These are phyloP conservation scores for Napeogenes inachia DNA, from an alignment of 2,888 invertebrate genomes.

Conservation along the genomic window DNA sequence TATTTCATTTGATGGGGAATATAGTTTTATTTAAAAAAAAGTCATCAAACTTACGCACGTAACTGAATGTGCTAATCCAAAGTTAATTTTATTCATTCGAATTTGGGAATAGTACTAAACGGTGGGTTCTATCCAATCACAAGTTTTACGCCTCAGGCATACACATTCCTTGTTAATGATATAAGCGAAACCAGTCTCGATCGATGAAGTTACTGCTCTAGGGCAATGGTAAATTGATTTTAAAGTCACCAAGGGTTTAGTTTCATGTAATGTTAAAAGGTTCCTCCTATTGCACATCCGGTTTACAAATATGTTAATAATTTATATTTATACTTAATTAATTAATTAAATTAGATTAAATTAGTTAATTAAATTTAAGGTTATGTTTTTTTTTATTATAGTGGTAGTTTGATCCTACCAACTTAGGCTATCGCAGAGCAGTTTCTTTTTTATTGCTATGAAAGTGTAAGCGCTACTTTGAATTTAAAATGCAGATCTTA, in stretches of 20 bases:
- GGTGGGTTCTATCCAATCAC: constrained; percentile 4
- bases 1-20: too few relatives aligned
- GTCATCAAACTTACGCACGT: background rate
- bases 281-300: background rate
- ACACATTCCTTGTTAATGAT: constrained; percentile 7
- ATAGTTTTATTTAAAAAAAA: background rate
- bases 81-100: background rate
- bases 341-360: too few relatives aligned
- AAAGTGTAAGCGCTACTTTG: too few relatives aligned
- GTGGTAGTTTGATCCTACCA: too few relatives aligned
- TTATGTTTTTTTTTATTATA: too few relatives aligned
- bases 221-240: constrained; percentile 20
- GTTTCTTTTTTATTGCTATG: too few relatives aligned
- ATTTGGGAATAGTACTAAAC: background rate
- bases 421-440: too few relatives aligned
- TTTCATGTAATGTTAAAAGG: background rate
- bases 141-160: constrained; percentile 2
- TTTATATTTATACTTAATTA: too few relatives aligned
- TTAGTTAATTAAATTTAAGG: too few relatives aligned
- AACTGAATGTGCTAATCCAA: background rate
- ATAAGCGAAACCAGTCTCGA: constrained; percentile 12
- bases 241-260: constrained; percentile 11
- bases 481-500: too few relatives aligned
- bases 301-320: too few relatives aligned
- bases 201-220: constrained; percentile 22